Evolutionary conservation across 2,797 vertebrate species (phyloP), one percentile per base, ranked within the genome.

Genomic region (Sebastolobus alascanus): DNA sequence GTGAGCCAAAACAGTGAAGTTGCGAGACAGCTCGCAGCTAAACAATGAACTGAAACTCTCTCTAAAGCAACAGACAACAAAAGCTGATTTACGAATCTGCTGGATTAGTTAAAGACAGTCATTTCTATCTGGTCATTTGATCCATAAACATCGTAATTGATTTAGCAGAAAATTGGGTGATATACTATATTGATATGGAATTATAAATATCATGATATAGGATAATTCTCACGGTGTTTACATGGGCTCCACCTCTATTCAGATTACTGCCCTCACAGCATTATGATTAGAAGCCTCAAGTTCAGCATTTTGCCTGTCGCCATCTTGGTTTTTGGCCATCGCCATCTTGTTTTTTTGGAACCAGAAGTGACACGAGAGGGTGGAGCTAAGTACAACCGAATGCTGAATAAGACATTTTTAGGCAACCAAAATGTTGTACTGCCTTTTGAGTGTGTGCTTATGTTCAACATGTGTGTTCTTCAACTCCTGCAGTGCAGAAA

Each of bases 361-460:
- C 25, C 25, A 25, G 25, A 25, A 25, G 25, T 25, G 25, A 25
- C 25, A 25, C 25, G 25, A 25, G 25, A 25, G 25, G 25, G 25
- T 25, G 25, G 25, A 25, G 25, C 25, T 25, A 25, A 25, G 25
- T 25, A 25, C 25, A 25, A 25, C 25, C 25, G 25, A 25, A 25
- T 25, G 25, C 25, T 25, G 25, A 25, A 25, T 25, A 25, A 25
- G 25, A 25, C 25, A 25, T 25, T 25, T 25, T 25, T 25, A 25
- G 25, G 25, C 25, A 2, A 25, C 25, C 25, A 25, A 25, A 25
- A 25, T 25, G 35, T 10, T 18, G 18, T 25, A 52, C 46, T 20
- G 2, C 68, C 22, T 56, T 64, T 61, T 56, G 25, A 72, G 68
- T 25, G 18, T 63, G 73, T 65, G 83, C 75, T 35, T 65, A 52